Evolutionary conservation across 2,888 invertebrate species (phyloP), one percentile per base, ranked within the genome.

Genomic region (Schrankia costaestrigalis): DNA sequence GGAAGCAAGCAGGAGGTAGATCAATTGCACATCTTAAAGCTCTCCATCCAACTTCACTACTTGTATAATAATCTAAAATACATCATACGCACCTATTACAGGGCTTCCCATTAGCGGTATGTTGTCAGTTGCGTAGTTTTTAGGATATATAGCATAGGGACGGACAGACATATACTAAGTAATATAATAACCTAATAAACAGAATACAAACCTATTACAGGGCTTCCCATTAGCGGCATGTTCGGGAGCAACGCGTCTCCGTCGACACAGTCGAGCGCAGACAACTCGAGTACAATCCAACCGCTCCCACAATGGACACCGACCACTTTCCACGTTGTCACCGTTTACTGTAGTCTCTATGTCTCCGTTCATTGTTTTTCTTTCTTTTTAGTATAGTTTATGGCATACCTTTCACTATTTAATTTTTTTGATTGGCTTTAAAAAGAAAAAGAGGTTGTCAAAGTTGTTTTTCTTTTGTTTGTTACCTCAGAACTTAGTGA

Each of bases 211-310:
- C 74, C 64, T 69, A 57, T 52, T 55, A 26, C 44, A 49, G 11
- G 66, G 37, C 22, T 59, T 79, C 1, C 70, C 73, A 25, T 65
- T 75, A 9, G 49, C 35, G 2, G 37, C 42, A 8, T 47, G 60
- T 2, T 77, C 74, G 0, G 84, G 84, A 0, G 76, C 82, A 3
- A 84, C 76, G 3, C 74, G 49, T 9, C 63, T 27, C 22, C 56
- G 66, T 3, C 75, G 46, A 36, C 78, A 78, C 4, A 79, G 40
- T 3, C 75, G 52, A 0, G 76, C 67, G 35, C 78, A 79, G 1
- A 69, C 54, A 9, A 69, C 65, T 1, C 71, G 65, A 0, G 74
- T 71, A 52, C 82, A 80, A 0, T 74, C 69, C 36, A 82, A 49
- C 18, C 75, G 52, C 45, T 69, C 65, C 83, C 82, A 82, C 11